Percentiles rank a stretch among this genome's conserved stretches.
These are phyloP conservation scores for Telenomus remus DNA, from an alignment of 1,140 invertebrate genomes.

Conservation along the genomic window DNA sequence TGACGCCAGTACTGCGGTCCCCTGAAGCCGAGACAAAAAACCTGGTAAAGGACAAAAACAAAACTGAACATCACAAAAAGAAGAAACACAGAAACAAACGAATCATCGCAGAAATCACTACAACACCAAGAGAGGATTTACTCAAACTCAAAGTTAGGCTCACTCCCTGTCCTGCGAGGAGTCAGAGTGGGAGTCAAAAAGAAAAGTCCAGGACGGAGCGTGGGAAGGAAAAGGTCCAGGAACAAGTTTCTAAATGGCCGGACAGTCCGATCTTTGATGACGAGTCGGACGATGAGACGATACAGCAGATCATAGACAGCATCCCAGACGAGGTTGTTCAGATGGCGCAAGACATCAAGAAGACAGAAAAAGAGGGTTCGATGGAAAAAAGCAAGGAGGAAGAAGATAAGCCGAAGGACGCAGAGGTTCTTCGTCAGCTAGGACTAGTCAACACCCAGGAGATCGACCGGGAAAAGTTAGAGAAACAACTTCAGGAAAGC, in stretches of 20 bases:
- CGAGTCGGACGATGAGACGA: constrained; percentile 55
- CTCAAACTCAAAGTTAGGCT: constrained; percentile 68
- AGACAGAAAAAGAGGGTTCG: constrained; percentile 5
- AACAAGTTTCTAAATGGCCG: constrained; percentile 31
- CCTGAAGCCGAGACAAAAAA: constrained; percentile 51
- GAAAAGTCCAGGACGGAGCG: constrained; percentile 65
- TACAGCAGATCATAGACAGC: constrained; percentile 67
- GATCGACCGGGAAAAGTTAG: constrained; percentile 64
- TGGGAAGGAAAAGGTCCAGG: constrained; percentile 63
- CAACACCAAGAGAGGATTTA: constrained; percentile 68
- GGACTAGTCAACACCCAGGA: constrained; percentile 67
- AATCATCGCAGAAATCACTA: constrained; percentile 71
- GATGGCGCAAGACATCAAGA: constrained; percentile 56
- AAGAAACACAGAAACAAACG: constrained; percentile 69
- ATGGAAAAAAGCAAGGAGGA: constrained; percentile 26
- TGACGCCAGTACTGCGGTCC: constrained; percentile 67
- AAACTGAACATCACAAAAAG: constrained; percentile 67
- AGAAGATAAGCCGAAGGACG: constrained; percentile 60
- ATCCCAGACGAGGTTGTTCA: constrained; percentile 66
- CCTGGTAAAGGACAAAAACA: constrained; percentile 55
- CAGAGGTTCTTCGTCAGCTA: constrained; percentile 65
- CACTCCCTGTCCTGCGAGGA: constrained; percentile 67
- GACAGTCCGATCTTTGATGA: constrained; percentile 27
- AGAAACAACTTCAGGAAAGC: constrained; percentile 68
- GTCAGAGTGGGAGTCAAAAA: constrained; percentile 60